Percentiles rank a stretch among this genome's conserved stretches.
These are phyloP conservation scores for Drosophila acutilabella DNA, from an alignment of 2,888 invertebrate genomes.

Conservation along the genomic window DNA sequence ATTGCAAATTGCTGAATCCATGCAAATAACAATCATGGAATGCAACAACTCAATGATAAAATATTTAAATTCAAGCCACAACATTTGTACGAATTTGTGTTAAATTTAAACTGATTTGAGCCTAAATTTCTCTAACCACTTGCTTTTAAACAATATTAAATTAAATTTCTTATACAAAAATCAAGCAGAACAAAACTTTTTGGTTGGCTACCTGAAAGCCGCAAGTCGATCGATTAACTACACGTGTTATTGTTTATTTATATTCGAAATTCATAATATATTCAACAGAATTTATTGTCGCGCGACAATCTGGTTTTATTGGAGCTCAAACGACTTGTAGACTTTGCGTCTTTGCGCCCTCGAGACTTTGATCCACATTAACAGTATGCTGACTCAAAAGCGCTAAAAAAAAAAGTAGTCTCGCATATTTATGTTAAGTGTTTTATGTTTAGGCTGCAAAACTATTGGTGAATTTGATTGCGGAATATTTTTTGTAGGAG, in stretches of 20 bases:
- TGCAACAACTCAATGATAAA: conserved; percentile 6
- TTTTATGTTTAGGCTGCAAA: conserved; percentile 1
- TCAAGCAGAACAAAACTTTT: conserved; percentile 18
- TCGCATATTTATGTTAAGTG: conserved; percentile 13
- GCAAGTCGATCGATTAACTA: conserved; percentile 29
- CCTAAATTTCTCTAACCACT: conserved; percentile 10
- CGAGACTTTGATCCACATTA: conserved; percentile 21
- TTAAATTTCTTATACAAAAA: conserved; percentile 29
- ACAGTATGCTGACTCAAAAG: conserved; percentile 33
- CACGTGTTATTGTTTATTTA: conserved; percentile 57
- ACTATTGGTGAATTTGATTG: conserved; percentile 18
- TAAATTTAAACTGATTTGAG: neutral
- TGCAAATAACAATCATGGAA: conserved; percentile 5
- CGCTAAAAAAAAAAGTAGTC: conserved; percentile 1
- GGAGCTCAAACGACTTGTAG: neutral
- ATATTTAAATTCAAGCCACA: neutral
- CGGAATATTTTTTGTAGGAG: neutral
- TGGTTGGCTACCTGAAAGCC: conserved; percentile 13
- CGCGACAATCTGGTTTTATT: conserved; percentile 36
- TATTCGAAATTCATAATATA: conserved; percentile 39
- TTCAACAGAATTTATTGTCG: conserved; percentile 36
- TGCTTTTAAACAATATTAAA: conserved; percentile 18
- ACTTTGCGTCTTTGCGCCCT: too few species aligned
- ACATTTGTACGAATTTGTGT: neutral
- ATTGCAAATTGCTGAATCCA: conserved; percentile 5